Evolutionary conservation across 64 coral and sea anemone genomes (phyloP), one percentile per base, ranked within the genome.

Genomic region (Montipora cactus): DNA sequence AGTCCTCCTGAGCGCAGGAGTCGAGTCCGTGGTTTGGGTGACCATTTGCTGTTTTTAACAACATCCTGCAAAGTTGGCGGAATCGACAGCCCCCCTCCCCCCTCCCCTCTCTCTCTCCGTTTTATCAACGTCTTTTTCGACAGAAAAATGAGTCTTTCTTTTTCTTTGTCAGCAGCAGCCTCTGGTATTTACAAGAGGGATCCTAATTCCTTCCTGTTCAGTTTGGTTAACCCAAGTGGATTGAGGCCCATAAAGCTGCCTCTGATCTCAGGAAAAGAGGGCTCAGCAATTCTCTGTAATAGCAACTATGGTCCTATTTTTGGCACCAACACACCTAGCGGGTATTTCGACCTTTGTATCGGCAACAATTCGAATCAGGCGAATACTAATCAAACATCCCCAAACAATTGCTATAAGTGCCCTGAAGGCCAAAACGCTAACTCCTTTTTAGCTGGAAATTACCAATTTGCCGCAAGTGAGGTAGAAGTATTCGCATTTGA

Each of bases 231-330:
- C 28, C 28, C 28, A 37, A 37, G 28, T 37, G 28, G 28, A 37
- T 1, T 37, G 28, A 37, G 13, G 0, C 59, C 89, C 5, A 22
- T 23, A 25, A 91, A 81, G 44, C 9, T 91, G 8, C 77, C 44
- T 15, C 77, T 90, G 7, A 18, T 47, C 0, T 0, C 44, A 66
- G 88, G 76, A 16, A 77, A 90, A 12, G 89, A 91, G 22, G 89
- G 66, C 22, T 46, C 48, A 2, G 78, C 89, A 14, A 81, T 91
- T 14, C 57, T 13, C 23, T 91, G 89, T 14, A 37, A 81, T 47
- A 77, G 55, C 25, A 4, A 13, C 21, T 66, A 21, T 18, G 89
- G 89, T 4, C 89, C 89, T 5, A 55, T 73, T 4, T 91, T 91
- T 74, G 89, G 89, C 50, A 69, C 14, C 47, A 59, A 59, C 57